Evolutionary conservation across 1,140 invertebrate genomes (phyloP).

Genomic region (Lucilia cuprina): DNA sequence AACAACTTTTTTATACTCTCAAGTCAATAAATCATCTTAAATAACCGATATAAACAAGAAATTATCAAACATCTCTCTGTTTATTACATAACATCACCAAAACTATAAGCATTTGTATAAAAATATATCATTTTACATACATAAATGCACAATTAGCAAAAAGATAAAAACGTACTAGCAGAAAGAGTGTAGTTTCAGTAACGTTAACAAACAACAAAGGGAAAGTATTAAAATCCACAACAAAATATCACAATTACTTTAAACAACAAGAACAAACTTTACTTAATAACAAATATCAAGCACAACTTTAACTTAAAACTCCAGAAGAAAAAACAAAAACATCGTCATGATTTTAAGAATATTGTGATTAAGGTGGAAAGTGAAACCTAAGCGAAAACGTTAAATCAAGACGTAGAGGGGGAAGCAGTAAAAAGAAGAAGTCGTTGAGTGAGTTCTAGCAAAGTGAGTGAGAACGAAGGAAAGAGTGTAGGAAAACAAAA

Average conservation of each 20-base stretch:
- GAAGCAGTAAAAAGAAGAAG: not conserved
- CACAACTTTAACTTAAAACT: not conserved
- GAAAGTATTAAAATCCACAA: not conserved
- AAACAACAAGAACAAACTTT: not conserved
- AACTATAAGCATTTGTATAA: conserved; percentile 15
- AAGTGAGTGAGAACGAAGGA: not conserved
- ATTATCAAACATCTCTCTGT: not conserved
- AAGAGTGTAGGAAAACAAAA: not conserved
- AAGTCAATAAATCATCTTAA: not conserved
- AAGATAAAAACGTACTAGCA: not conserved
- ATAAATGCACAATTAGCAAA: conserved; percentile 21
- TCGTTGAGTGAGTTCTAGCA: not conserved
- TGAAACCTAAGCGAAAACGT: not conserved
- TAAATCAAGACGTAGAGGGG: not conserved
- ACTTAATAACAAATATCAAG: conserved; percentile 13
- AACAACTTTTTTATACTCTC: conserved; percentile 25
- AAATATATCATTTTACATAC: conserved; percentile 1
- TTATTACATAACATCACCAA: not conserved
- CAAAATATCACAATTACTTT: conserved; percentile 20
- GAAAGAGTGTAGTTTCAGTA: not conserved
- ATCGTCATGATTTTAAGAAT: conserved; percentile 15
- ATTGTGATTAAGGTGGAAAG: not conserved
- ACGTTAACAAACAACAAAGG: not conserved
- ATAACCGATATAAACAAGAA: not conserved
- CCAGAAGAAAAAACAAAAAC: not conserved